Base-by-base conservation (phyloP, 2,797 vertebrate species). In the Prionace glauca region DNA sequence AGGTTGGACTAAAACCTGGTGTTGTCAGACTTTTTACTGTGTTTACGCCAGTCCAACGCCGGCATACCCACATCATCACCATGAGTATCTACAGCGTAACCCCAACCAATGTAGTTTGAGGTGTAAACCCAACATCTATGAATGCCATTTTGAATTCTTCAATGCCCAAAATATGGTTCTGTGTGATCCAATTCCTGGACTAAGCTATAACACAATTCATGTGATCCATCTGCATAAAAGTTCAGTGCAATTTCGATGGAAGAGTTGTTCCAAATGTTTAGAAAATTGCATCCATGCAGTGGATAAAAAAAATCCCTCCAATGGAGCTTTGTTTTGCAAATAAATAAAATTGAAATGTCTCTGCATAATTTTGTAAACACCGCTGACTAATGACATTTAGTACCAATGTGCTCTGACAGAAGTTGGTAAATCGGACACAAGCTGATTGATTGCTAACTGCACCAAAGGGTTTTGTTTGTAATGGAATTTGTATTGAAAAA, bases 381-480 rank as follows among this genome's bases (percentile, higher is more conserved):
- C 24, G 7, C 26, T 18, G 32, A 92, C 62, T 67, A 20, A n/a
- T 69, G 22, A 92, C 65, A 41, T 14, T 90, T n/a, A 22, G 56
- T 41, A 67, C 90, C n/a, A 92, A 67, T 2, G 36, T 22, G 62
- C n/a, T 41, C 65, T 92, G 62, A 24, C n/a, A 24, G 60, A 10
- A 1, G 1, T 67, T 9, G 14, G 32, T 91, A 65, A 91, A 91
- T n/a, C 18, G 29, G 4, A 91, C 32, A 20, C 32, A n/a, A 60
- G 62, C 29, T 60, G 87, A 88, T 90, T 90, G 90, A 90, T 14
- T 32, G 87, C 56, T 90, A 60, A 90, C 32, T 92, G n/a, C n/a
- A 90, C 32, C 62, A 92, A 26, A 36, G 24, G 11, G 36, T 92
- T 69, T 92, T 69, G 32, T 1, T 69, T 92, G 67, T 69, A 92